A percentile compares a stretch with the other conserved stretches of the same genome.
phyloP scores from a whole-genome alignment of 2,113 vertebrate genomes.

The Nycticryphes semicollaris region DNA sequence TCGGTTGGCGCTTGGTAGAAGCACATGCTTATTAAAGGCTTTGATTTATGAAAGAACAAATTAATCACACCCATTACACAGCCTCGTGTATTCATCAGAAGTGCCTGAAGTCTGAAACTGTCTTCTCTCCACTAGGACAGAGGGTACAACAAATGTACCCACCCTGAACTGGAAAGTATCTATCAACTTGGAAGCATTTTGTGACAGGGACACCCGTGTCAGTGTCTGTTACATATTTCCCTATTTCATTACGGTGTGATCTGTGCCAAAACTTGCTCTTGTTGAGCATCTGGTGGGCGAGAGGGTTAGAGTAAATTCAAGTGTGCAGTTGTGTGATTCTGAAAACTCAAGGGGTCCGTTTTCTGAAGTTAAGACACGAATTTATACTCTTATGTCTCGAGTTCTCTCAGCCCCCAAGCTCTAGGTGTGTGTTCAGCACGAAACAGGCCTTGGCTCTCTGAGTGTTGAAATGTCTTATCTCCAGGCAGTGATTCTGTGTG shows the following conservation, averaged over 20 bases:
- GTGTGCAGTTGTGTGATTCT: background rate
- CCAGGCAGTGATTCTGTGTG: background rate
- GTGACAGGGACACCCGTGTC: fast-evolving
- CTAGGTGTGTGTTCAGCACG: background rate
- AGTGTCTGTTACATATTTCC: background rate
- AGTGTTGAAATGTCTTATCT: background rate
- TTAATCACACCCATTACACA: background rate
- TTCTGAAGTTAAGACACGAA: background rate
- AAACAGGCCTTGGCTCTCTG: background rate
- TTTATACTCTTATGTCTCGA: background rate
- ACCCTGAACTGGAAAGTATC: background rate
- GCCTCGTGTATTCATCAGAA: background rate
- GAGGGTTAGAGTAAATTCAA: background rate
- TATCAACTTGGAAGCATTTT: background rate
- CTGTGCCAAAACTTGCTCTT: background rate
- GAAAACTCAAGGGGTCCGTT: background rate
- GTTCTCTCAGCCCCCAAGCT: background rate
- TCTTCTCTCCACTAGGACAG: background rate
- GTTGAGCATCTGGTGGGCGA: background rate
- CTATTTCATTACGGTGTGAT: background rate
- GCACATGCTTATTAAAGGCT: background rate
- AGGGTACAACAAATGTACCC: background rate
- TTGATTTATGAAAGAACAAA: background rate
- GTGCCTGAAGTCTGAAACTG: fast-evolving
- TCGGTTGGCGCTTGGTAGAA: background rate